phyloP scores from a whole-genome alignment of 2,888 invertebrate genomes.

The Drosophila neotestacea region DNA sequence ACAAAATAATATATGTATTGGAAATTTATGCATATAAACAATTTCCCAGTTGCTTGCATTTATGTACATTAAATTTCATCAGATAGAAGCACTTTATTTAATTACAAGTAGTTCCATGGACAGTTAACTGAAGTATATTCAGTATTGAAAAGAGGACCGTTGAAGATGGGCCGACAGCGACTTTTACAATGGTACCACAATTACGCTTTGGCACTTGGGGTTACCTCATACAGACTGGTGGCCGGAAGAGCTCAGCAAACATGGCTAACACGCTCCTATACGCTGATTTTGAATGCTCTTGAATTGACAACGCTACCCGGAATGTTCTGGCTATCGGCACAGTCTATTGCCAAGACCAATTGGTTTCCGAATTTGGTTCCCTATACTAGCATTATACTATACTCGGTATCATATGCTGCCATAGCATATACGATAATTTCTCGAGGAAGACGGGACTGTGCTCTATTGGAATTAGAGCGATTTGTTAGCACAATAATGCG shows the following conservation, averaged over 20 bases:
- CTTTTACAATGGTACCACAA: slow-evolving; percentile 21
- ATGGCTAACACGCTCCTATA: slow-evolving; percentile 26
- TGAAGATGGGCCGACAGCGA: slow-evolving; percentile 23
- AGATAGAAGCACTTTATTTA: slow-evolving; percentile 26
- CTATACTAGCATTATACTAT: slow-evolving; percentile 20
- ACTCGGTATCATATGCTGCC: slow-evolving; percentile 30
- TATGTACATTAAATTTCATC: slow-evolving; percentile 11
- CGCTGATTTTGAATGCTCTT: slow-evolving; percentile 25
- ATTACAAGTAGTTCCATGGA: neutral
- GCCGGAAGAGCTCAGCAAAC: slow-evolving; percentile 16
- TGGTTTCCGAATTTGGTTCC: slow-evolving; percentile 34
- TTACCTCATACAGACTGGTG: slow-evolving; percentile 42
- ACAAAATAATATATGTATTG: neutral
- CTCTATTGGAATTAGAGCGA: slow-evolving; percentile 37
- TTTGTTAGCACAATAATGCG: slow-evolving; percentile 14
- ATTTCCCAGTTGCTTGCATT: neutral
- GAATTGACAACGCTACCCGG: slow-evolving; percentile 25
- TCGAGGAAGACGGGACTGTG: slow-evolving; percentile 41
- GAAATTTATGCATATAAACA: neutral
- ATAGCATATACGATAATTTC: slow-evolving; percentile 42
- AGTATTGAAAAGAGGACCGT: slow-evolving; percentile 10
- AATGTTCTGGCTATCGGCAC: slow-evolving; percentile 1
- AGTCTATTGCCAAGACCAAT: neutral
- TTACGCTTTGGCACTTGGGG: slow-evolving; percentile 50
- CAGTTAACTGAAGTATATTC: neutral